Conservation (phyloP, 2,113 vertebrate species). For the Anoplopoma fimbria region DNA sequence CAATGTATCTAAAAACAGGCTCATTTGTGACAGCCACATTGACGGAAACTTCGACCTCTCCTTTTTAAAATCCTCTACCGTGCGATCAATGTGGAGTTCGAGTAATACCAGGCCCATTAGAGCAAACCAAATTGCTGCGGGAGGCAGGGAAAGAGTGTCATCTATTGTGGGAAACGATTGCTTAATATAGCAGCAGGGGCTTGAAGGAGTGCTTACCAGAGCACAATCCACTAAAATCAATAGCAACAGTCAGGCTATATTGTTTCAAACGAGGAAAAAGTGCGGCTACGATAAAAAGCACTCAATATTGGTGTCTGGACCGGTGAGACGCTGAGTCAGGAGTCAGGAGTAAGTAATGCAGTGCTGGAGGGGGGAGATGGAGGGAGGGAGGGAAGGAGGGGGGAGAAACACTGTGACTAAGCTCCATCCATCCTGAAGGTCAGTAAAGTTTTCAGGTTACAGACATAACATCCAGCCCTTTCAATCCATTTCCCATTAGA, state of each 20-base stretch:
- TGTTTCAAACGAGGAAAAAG: slow-evolving; percentile 84
- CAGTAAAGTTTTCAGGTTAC: slow-evolving; percentile 53
- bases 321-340: slow-evolving; percentile 82
- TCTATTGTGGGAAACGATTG: slow-evolving; percentile 90
- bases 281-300: slow-evolving; percentile 82
- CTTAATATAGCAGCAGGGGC: slow-evolving; percentile 90
- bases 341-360: slow-evolving; percentile 76
- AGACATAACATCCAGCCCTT: slow-evolving; percentile 22
- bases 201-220: slow-evolving; percentile 86
- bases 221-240: slow-evolving; percentile 88
- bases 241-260: slow-evolving; percentile 85
- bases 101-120: slow-evolving; percentile 91
- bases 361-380: slow-evolving; percentile 45
- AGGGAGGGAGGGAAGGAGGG: slow-evolving; percentile 30
- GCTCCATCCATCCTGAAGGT: slow-evolving; percentile 72
- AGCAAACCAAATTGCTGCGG: slow-evolving; percentile 84
- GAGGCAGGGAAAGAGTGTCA: slow-evolving; percentile 88
- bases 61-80: slow-evolving; percentile 81
- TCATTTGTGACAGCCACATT: slow-evolving; percentile 71
- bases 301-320: slow-evolving; percentile 77
- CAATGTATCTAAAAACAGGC: slow-evolving; percentile 66
- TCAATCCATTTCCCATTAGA: not conserved
- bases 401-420: slow-evolving; percentile 30
- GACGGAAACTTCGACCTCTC: slow-evolving; percentile 73
- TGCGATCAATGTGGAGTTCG: slow-evolving; percentile 91